Evolutionary conservation across 2,797 vertebrate genomes (phyloP).

Genomic region (Limnodromus scolopaceus): DNA sequence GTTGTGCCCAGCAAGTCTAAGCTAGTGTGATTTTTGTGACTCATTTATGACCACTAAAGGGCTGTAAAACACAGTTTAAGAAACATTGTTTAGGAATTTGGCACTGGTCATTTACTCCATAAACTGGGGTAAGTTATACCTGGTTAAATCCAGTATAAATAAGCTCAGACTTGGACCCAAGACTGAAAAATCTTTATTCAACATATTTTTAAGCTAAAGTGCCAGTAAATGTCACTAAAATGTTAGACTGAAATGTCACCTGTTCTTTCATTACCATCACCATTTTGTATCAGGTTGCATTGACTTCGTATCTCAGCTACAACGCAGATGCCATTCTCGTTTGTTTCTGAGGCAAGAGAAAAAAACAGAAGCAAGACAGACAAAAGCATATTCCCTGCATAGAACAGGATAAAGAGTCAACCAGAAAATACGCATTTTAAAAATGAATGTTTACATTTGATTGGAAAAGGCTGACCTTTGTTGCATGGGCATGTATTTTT

Average conservation of each 20-base stretch:
- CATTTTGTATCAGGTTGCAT: background rate
- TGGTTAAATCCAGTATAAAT: background rate
- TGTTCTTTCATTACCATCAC: background rate
- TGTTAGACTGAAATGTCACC: slow-evolving; percentile 32
- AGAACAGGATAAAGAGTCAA: background rate
- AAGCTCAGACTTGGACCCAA: background rate
- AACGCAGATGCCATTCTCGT: background rate
- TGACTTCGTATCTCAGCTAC: background rate
- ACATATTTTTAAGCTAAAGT: background rate
- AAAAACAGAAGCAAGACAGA: background rate
- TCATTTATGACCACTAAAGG: background rate
- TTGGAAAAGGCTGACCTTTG: background rate
- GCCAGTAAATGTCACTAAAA: background rate
- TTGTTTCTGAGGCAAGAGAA: background rate
- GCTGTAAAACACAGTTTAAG: background rate
- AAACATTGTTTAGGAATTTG: fast-evolving
- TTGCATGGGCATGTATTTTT: background rate
- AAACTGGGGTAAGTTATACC: background rate
- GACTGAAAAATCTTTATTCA: background rate
- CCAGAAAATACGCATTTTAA: background rate
- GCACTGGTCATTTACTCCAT: background rate
- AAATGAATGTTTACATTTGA: background rate
- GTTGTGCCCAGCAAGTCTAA: background rate
- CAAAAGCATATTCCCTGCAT: background rate
- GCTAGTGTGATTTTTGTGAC: background rate